Evolutionary conservation across 2,113 vertebrate species (phyloP).

Genomic region (Cichladusa arquata): DNA sequence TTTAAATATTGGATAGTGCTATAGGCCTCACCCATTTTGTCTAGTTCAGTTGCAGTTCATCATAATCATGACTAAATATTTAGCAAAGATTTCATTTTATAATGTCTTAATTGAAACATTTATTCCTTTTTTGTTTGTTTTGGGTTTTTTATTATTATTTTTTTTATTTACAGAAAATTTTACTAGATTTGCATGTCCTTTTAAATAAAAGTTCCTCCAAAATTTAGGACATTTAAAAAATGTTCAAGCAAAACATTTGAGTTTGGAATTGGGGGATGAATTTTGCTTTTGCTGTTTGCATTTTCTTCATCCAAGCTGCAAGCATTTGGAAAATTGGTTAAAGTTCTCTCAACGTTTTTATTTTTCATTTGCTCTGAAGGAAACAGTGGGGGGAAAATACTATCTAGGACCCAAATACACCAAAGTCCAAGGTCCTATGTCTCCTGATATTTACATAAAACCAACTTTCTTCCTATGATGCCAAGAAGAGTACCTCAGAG

Average conservation of each 20-base stretch:
- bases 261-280: rapidly evolving
- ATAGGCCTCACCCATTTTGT: neutral
- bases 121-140: rapidly evolving
- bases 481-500: neutral
- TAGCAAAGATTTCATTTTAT: neutral
- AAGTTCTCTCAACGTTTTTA: neutral
- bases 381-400: neutral
- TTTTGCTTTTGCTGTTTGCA: rapidly evolving
- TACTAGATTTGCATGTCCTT: rapidly evolving
- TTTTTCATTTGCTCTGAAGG: neutral
- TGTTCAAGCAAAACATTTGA: rapidly evolving
- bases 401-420: neutral
- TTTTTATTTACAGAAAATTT: neutral
- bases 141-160: rapidly evolving
- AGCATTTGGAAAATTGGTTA: neutral
- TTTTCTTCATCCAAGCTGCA: neutral
- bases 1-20: neutral
- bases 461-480: neutral
- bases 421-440: neutral
- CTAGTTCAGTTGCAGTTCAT: neutral
- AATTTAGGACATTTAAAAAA: neutral
- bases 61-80: neutral
- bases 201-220: neutral
- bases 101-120: neutral
- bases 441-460: neutral